A percentile compares a stretch with the other conserved stretches of the same genome.
phyloP scores from a whole-genome alignment of 1,140 invertebrate species.

The Heterodera schachtii region DNA sequence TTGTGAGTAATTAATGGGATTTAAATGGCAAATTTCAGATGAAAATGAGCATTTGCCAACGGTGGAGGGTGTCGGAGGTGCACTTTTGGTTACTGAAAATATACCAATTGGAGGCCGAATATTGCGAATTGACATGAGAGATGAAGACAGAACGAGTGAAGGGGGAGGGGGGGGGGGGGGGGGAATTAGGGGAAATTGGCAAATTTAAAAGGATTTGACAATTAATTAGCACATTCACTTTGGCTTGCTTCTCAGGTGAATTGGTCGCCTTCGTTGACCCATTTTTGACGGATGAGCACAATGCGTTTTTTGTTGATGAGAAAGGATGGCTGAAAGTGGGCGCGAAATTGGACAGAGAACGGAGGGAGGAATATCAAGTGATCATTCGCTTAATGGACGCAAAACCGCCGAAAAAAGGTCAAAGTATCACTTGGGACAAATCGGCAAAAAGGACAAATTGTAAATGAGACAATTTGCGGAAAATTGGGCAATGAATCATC shows the following conservation, averaged over 20 bases:
- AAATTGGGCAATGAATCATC: too few relatives aligned
- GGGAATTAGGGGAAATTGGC: neutral
- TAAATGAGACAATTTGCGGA: neutral
- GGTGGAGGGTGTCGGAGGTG: neutral
- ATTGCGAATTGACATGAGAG: neutral
- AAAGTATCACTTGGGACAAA: neutral
- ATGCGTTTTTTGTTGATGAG: neutral
- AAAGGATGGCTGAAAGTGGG: neutral
- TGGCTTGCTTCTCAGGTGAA: neutral
- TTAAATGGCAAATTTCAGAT: neutral
- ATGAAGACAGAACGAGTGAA: neutral
- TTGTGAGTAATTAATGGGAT: neutral
- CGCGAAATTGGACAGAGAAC: conserved; percentile 4
- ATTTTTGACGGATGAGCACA: conserved; percentile 9
- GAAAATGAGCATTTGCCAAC: conserved; percentile 7
- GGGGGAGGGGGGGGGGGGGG: neutral
- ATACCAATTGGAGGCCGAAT: conserved; percentile 2
- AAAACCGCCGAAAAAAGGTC: neutral
- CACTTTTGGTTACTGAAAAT: neutral
- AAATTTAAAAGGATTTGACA: neutral
- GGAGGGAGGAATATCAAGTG: neutral
- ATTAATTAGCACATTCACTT: neutral
- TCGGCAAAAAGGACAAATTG: neutral
- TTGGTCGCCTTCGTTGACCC: neutral
- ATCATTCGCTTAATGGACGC: conserved; percentile 3